phyloP scores from a whole-genome alignment of 2,888 invertebrate species.

The Schizaphis graminum region DNA sequence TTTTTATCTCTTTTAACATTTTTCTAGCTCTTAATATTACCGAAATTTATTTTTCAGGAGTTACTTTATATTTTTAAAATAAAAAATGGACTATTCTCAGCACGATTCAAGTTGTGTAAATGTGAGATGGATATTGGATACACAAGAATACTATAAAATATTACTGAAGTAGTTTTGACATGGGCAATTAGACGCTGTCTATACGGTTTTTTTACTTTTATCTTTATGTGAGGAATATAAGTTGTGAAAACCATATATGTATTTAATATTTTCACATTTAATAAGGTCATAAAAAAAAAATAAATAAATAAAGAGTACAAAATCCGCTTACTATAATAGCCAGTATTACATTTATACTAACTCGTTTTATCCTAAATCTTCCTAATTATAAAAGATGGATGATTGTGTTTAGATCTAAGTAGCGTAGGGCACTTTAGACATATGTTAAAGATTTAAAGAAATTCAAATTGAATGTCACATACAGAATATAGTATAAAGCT shows the following conservation, averaged over 20 bases:
- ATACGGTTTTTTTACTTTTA: neutral
- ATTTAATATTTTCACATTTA: neutral
- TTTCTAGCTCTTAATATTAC: neutral
- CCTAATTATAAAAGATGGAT: conserved; percentile 28
- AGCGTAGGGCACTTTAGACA: neutral
- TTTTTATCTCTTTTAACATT: neutral
- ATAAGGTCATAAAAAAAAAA: neutral
- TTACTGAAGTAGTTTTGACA: neutral
- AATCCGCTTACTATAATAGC: neutral
- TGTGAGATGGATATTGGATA: neutral
- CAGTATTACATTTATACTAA: neutral
- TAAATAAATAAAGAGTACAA: neutral
- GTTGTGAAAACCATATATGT: neutral
- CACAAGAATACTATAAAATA: neutral
- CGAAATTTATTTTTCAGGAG: neutral
- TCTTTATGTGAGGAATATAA: neutral
- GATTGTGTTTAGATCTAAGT: neutral
- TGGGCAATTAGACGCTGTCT: neutral
- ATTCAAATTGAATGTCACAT: neutral
- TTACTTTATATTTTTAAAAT: neutral
- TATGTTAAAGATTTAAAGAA: neutral
- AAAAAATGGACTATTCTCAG: neutral
- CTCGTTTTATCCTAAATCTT: neutral
- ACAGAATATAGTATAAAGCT: neutral
- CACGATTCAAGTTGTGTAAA: neutral